These are phyloP conservation scores for Aleadryas rufinucha DNA, from an alignment of 2,113 vertebrate species.

Conservation along the genomic window DNA sequence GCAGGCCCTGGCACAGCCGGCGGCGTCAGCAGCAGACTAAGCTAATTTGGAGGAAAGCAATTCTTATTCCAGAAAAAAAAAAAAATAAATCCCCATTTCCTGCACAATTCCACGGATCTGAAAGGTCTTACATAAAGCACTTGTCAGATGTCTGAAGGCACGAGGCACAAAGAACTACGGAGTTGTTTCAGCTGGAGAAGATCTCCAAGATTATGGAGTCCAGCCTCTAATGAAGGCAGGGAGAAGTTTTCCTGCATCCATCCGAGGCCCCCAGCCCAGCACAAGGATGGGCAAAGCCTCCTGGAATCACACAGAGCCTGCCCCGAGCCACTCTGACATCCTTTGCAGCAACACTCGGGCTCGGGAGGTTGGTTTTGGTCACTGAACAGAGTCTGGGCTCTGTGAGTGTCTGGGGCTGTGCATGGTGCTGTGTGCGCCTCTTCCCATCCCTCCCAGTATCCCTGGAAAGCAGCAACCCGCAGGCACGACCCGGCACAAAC, in stretches of 20 bases:
- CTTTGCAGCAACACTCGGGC: neutral
- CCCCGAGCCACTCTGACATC: neutral
- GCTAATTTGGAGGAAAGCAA: neutral
- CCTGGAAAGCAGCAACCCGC: neutral
- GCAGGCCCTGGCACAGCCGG: neutral
- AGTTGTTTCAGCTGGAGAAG: neutral
- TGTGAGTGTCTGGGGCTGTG: neutral
- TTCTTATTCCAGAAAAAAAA: neutral
- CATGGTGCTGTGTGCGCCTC: accelerated
- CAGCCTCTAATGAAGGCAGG: neutral
- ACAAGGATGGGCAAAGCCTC: neutral
- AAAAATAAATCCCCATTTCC: neutral
- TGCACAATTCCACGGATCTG: neutral
- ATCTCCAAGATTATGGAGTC: accelerated
- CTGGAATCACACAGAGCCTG: neutral
- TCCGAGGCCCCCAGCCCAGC: neutral
- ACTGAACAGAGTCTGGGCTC: neutral
- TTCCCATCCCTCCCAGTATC: neutral
- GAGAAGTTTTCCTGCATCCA: neutral
- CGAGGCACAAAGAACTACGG: neutral
- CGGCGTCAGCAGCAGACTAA: neutral
- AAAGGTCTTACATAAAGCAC: neutral
- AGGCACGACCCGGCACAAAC: neutral
- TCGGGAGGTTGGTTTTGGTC: neutral
- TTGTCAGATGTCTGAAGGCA: neutral